phyloP scores from a whole-genome alignment of 2,113 vertebrate genomes.

The Rhabdornis inornatus region DNA sequence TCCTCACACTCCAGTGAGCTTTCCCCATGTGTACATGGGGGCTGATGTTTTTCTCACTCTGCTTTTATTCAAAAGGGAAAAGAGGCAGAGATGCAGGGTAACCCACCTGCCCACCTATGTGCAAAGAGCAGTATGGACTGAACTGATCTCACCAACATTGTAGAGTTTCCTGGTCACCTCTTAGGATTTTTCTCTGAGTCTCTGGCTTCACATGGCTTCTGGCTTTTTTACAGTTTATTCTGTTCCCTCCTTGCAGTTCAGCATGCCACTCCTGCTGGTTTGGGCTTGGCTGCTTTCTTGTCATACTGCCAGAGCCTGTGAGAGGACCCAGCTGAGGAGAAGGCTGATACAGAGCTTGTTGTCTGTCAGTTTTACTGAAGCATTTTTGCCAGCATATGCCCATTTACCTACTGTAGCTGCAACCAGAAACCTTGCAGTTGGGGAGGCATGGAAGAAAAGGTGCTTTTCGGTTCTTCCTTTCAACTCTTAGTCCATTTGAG shows the following conservation, averaged over 20 bases:
- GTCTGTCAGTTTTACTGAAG: background rate
- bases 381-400: background rate
- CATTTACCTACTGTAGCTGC: background rate
- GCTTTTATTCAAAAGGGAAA: background rate
- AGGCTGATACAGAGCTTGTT: background rate
- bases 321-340: background rate
- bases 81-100: background rate
- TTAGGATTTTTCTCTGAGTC: background rate
- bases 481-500: background rate
- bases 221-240: background rate
- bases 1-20: rapidly evolving
- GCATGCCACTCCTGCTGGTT: background rate
- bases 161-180: background rate
- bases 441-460: background rate
- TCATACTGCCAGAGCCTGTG: background rate
- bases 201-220: background rate
- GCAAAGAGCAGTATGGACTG: background rate
- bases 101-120: rapidly evolving
- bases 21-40: rapidly evolving
- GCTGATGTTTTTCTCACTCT: background rate
- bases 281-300: background rate
- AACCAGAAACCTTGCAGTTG: background rate
- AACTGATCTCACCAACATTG: background rate
- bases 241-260: background rate
- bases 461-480: background rate